phyloP scores from a whole-genome alignment of 2,797 vertebrate species.

The Ctenopoma multispine region DNA sequence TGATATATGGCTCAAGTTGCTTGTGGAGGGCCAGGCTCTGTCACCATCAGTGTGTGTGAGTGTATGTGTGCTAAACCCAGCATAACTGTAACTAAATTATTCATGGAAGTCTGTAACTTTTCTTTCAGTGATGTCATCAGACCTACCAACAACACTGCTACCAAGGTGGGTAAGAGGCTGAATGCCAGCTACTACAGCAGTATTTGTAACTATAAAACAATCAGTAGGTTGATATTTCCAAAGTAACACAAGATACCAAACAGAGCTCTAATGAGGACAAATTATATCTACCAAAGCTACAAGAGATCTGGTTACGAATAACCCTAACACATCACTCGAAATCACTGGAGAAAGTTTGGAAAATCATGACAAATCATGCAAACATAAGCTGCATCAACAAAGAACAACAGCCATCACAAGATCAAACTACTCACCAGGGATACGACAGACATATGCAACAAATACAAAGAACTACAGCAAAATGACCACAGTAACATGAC shows the following conservation, averaged over 20 bases:
- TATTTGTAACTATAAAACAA: conserved; percentile 19
- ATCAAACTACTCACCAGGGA: conserved; percentile 30
- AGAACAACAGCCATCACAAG: conserved; percentile 55
- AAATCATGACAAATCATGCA: conserved; percentile 37
- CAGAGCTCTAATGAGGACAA: conserved; percentile 32
- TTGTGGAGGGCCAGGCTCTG: too few species aligned
- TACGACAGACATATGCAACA: conserved; percentile 21
- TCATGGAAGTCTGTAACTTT: conserved; percentile 36
- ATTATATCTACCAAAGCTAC: conserved; percentile 18
- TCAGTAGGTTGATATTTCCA: conserved; percentile 42
- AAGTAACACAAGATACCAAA: conserved; percentile 36
- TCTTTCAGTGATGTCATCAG: conserved; percentile 46
- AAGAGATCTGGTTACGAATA: conserved; percentile 32
- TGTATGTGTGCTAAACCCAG: conserved; percentile 11
- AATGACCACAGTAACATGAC: conserved; percentile 44
- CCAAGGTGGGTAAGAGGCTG: conserved; percentile 14
- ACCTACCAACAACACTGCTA: conserved; percentile 8
- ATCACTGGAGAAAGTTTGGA: conserved; percentile 29
- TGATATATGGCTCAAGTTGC: too few species aligned
- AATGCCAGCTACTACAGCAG: conserved; percentile 4
- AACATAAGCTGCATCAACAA: conserved; percentile 33
- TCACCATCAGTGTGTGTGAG: too few species aligned
- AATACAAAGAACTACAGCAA: conserved; percentile 16
- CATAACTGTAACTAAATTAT: conserved; percentile 25
- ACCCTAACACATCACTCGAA: conserved; percentile 16